Evolutionary conservation across 2,797 vertebrate species (phyloP), one percentile per base, ranked within the genome.

Genomic region (Cheirogaleus major): DNA sequence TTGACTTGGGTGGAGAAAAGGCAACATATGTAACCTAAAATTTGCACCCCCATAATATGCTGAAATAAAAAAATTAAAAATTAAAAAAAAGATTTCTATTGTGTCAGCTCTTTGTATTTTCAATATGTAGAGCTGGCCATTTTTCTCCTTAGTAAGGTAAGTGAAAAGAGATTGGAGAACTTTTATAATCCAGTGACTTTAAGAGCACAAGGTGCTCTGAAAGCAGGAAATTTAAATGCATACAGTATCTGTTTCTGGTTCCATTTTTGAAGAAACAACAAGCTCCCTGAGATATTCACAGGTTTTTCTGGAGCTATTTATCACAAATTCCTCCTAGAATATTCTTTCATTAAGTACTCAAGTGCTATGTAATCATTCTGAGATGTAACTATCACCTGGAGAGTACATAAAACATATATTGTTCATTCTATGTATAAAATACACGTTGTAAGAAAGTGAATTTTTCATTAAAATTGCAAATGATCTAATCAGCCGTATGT

Each of bases 391-490:
- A 32, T 84, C 35, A 55, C 23, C 30, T 69, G 70, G 90, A 73
- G 57, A 87, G 15, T 32, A 59, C 45, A 75, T 32, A 65, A 90
- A 83, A 45, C 38, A 87, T 57, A 43, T 3, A 41, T 38, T 91
- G 43, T 50, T 79, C 63, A 67, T 55, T 82, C 85, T 80, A 55
- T 52, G 12, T 73, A 63, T 78, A 85, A 95, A 61, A 82, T 81
- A 84, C 18, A 69, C 43, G 35, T 73, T 76, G 41, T n/a, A 89
- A 45, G 50, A 93, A 91, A 95, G 7, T 35, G 11, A 84, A 41
- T 61, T 93, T 94, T 96, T 92, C 83, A 83, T 78, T 85, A 55
- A 80, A 93, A 89, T 83, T 75, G 32, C 35, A 84, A 87, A 89
- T 82, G 83, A 59, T 17, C 17, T 35, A 83, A 84, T 82, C 55